Conservation (phyloP, 2,797 vertebrate species). For the Phylloscopus collybita region DNA sequence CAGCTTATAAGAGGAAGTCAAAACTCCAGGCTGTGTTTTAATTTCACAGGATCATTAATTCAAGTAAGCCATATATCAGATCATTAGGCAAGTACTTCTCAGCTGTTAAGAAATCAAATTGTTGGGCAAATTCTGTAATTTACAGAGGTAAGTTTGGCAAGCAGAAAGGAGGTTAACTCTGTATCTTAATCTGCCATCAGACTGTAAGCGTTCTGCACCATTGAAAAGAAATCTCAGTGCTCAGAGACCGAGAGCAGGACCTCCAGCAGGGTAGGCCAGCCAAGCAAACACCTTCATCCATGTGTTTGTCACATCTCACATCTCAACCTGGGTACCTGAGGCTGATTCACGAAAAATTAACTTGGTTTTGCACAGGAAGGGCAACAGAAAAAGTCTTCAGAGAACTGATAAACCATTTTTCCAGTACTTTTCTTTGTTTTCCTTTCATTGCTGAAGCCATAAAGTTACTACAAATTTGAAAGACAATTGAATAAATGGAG, state of each 20-base stretch:
- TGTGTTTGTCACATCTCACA: background rate
- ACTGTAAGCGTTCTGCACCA: background rate
- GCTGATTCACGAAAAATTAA: background rate
- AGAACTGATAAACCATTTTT: background rate
- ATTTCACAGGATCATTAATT: background rate
- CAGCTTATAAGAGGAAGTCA: background rate
- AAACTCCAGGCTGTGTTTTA: background rate
- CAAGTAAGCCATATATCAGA: background rate
- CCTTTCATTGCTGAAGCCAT: background rate
- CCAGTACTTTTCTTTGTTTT: background rate
- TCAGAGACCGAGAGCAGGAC: background rate
- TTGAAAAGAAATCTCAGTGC: background rate
- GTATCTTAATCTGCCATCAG: background rate
- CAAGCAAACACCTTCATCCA: background rate
- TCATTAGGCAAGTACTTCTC: background rate
- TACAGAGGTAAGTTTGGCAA: background rate
- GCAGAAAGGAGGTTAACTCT: background rate
- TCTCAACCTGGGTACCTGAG: background rate
- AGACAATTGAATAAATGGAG: background rate
- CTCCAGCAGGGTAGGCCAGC: background rate
- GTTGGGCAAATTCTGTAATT: background rate
- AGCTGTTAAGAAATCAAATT: background rate
- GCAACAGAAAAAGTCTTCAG: background rate
- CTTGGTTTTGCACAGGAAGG: background rate
- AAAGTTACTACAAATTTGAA: background rate